Evolutionary conservation across 2,113 vertebrate species (phyloP).

Genomic region (Oryzias curvinotus): DNA sequence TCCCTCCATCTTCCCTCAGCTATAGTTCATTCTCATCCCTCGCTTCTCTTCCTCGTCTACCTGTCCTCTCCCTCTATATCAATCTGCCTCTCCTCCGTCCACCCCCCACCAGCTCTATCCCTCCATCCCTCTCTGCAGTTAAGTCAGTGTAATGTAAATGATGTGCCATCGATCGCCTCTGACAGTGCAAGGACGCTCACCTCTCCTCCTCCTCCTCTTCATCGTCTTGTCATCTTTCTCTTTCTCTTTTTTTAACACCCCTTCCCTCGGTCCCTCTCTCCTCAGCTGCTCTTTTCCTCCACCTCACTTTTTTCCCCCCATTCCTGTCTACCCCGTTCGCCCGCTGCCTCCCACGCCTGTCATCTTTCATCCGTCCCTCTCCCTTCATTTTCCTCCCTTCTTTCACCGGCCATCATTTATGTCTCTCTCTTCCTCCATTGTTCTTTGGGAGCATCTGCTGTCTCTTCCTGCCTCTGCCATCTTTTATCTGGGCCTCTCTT

Average conservation of each 20-base stretch:
- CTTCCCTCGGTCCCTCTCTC: conserved; percentile 22
- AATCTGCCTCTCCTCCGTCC: conserved; percentile 31
- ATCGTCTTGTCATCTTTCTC: conserved; percentile 62
- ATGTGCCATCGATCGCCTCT: conserved; percentile 78
- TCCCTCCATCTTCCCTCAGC: conserved; percentile 38
- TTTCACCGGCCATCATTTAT: conserved; percentile 59
- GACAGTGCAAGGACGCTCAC: conserved; percentile 78
- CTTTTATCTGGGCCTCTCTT: conserved; percentile 56
- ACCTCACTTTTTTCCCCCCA: conserved; percentile 38
- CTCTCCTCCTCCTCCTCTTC: conserved; percentile 64
- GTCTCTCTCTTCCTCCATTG: conserved; percentile 61
- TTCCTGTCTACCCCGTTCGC: conserved; percentile 30
- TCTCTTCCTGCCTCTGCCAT: conserved; percentile 40
- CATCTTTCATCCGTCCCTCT: conserved; percentile 67
- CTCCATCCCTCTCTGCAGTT: conserved; percentile 57
- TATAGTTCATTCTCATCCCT: conserved; percentile 59
- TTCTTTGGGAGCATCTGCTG: conserved; percentile 65
- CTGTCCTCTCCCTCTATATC: conserved; percentile 44
- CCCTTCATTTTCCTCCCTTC: conserved; percentile 51
- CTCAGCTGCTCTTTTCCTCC: conserved; percentile 37
- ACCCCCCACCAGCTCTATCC: background rate
- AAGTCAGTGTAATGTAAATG: conserved; percentile 78
- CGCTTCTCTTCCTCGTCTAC: conserved; percentile 34
- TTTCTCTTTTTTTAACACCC: conserved; percentile 31
- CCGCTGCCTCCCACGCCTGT: conserved; percentile 58